phyloP scores from a whole-genome alignment of 2,888 invertebrate genomes.

The Sialis lutaria region DNA sequence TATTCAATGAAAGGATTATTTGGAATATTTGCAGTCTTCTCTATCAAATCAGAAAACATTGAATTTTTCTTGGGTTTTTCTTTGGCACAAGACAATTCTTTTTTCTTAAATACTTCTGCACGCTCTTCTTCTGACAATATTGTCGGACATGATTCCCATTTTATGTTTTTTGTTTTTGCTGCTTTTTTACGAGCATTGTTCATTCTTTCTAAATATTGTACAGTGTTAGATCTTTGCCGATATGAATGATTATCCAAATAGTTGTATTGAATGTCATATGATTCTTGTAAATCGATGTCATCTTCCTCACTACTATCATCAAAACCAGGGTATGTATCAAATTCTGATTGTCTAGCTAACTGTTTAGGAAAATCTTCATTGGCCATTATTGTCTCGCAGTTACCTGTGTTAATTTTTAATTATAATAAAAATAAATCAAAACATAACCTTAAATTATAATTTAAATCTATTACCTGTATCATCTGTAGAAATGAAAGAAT shows the following conservation, averaged over 20 bases:
- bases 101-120: constrained; percentile 38
- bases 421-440: constrained; percentile 1
- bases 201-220: constrained; percentile 74
- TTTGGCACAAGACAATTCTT: constrained; percentile 20
- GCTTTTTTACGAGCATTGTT: constrained; percentile 70
- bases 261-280: constrained; percentile 62
- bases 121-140: constrained; percentile 36
- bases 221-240: constrained; percentile 71
- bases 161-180: constrained; percentile 56
- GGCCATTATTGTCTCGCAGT: constrained; percentile 84
- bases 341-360: constrained; percentile 31
- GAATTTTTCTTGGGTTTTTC: constrained; percentile 31
- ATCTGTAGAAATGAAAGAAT: constrained; percentile 89
- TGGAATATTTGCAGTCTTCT: constrained; percentile 57
- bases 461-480: constrained; percentile 43
- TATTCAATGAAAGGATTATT: constrained; percentile 79
- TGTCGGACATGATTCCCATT: constrained; percentile 43
- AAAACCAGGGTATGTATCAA: constrained; percentile 56
- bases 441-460: background rate
- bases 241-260: constrained; percentile 37
- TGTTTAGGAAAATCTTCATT: constrained; percentile 61
- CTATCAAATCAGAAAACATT: constrained; percentile 54
- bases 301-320: constrained; percentile 65
- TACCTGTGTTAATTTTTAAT: constrained; percentile 29
- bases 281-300: constrained; percentile 49